Evolutionary conservation across 2,797 vertebrate species (phyloP), one percentile per base, ranked within the genome.

Genomic region (Alfaro cultratus): DNA sequence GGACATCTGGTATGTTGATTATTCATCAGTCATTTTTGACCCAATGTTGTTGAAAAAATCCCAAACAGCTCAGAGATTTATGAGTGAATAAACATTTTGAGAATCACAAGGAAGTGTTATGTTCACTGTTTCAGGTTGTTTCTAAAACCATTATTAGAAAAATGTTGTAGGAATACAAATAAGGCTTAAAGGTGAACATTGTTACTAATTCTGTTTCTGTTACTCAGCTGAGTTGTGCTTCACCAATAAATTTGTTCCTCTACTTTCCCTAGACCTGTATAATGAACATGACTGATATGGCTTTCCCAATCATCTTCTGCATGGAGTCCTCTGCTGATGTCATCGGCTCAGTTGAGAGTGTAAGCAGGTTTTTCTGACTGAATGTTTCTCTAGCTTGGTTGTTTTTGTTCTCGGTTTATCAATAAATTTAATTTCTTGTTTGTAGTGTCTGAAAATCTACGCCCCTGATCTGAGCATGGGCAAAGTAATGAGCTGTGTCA

Each of bases 361-460:
- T 96, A 92, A 39, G 95, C 80, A 41, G 26, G 18, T 47, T 0
- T 21, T 73, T 55, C 11, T 55, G 53, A 55, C 26, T 55, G 53
- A n/a, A 55, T 55, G 53, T 62, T 23, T 70, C 10, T 10, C 67
- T n/a, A 12, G 23, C 21, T 70, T 11, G 1, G 13, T 26, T 49
- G 5, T 45, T 9, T 55, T 18, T 78, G 71, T 16, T 16, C 9
- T 68, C 6, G 15, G 60, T 9, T 11, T 10, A 29, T 5, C 67
- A 26, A 0, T 51, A 4, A 62, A 21, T 49, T 26, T 68, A 0
- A 3, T 10, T 57, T 77, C 47, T 51, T 73, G 9, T 85, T 74
- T 75, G 18, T 88, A 99, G 98, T 99, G 98, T 87, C 73, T 95
- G 26, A 73, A 92, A 39, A 0, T 96, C 21, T 96, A 95, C 0